Percentiles rank a stretch among this genome's conserved stretches.
phyloP scores from a whole-genome alignment of 2,888 invertebrate species.

The Galerucella pusilla region DNA sequence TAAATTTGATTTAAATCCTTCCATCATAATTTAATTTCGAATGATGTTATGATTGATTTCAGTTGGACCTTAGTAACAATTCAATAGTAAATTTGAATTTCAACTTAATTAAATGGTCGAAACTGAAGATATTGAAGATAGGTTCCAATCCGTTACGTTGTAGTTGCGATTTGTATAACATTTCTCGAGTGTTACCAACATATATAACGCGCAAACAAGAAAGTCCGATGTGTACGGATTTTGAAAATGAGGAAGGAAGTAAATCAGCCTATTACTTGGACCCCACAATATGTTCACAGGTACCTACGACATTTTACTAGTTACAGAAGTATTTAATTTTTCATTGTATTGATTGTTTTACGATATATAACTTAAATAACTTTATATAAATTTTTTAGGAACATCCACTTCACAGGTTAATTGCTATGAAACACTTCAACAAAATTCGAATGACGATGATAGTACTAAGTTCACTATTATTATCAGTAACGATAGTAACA shows the following conservation, averaged over 20 bases:
- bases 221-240: constrained; percentile 57
- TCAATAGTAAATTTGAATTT: constrained; percentile 69
- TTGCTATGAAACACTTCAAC: constrained; percentile 48
- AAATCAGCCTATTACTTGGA: constrained; percentile 51
- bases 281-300: constrained; percentile 31
- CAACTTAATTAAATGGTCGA: constrained; percentile 69
- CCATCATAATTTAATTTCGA: neutral
- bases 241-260: constrained; percentile 44
- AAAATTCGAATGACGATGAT: constrained; percentile 55
- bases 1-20: too few species aligned
- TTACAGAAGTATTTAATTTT: neutral
- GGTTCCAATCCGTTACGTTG: constrained; percentile 75
- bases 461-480: constrained; percentile 51
- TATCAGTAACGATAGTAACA: constrained; percentile 50
- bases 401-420: constrained; percentile 22
- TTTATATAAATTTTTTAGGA: constrained; percentile 22
- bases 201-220: constrained; percentile 53
- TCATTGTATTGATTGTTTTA: neutral
- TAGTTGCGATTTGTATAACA: constrained; percentile 68
- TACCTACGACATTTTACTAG: neutral
- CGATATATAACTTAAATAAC: neutral
- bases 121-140: constrained; percentile 69
- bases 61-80: constrained; percentile 75
- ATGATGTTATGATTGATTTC: constrained; percentile 41
- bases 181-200: constrained; percentile 51